These are phyloP conservation scores for Scarus forsteni DNA, from an alignment of 2,797 vertebrate genomes.

Conservation along the genomic window DNA sequence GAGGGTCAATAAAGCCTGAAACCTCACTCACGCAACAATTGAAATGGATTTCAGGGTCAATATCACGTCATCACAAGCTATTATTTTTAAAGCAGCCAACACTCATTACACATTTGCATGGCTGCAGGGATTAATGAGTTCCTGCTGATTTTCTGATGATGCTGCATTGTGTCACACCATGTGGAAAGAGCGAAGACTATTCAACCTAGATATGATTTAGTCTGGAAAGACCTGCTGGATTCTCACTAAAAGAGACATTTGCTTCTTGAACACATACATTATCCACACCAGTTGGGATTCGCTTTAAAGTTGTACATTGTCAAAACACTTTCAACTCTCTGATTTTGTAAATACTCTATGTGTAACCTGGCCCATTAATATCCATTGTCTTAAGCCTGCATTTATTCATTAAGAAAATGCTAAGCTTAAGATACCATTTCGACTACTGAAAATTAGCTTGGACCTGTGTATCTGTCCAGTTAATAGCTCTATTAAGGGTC, in stretches of 20 bases:
- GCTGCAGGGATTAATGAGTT: slow-evolving; percentile 53
- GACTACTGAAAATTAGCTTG: no score
- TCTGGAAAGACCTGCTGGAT: neutral
- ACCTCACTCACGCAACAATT: slow-evolving; percentile 60
- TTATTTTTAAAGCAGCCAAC: slow-evolving; percentile 60
- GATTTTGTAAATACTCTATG: no score
- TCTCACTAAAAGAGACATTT: neutral
- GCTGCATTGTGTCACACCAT: slow-evolving; percentile 4
- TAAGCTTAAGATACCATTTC: no score
- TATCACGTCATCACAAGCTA: slow-evolving; percentile 64
- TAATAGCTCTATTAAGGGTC: no score
- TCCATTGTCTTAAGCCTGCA: no score
- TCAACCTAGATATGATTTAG: slow-evolving; percentile 9
- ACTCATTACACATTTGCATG: slow-evolving; percentile 61
- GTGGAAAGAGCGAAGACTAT: slow-evolving; percentile 3
- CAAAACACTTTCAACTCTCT: no score
- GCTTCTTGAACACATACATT: slow-evolving; percentile 8
- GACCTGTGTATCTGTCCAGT: no score
- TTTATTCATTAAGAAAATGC: no score
- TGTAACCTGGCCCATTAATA: no score
- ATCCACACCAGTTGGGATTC: neutral
- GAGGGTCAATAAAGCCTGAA: slow-evolving; percentile 65
- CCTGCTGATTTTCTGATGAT: slow-evolving; percentile 27
- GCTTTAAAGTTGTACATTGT: neutral
- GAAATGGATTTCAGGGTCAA: slow-evolving; percentile 81